Conservation (phyloP, 2,797 vertebrate species). For the Glossophaga mutica region DNA sequence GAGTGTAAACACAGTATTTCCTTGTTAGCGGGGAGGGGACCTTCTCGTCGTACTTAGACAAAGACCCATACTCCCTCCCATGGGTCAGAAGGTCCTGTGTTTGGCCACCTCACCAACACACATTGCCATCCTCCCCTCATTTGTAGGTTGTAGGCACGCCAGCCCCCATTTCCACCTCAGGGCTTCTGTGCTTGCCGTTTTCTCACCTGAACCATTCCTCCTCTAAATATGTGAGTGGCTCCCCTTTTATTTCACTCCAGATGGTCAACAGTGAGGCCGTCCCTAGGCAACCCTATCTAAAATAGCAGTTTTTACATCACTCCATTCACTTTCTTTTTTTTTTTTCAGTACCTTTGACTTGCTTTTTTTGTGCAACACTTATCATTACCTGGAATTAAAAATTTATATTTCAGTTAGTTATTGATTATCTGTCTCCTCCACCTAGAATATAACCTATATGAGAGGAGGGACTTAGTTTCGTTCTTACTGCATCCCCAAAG, state of each 20-base stretch:
- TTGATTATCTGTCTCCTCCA: constrained; percentile 3
- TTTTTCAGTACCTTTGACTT: not conserved
- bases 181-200: not conserved
- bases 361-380: constrained; percentile 7
- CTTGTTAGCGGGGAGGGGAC: not conserved
- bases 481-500: not conserved
- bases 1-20: not conserved
- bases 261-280: not conserved
- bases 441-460: not conserved
- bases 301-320: not conserved
- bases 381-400: not conserved
- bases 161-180: not conserved
- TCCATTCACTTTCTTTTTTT: not conserved
- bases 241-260: not conserved
- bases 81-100: not conserved
- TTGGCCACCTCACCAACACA: not conserved
- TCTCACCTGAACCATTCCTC: not conserved
- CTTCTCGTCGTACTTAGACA: not conserved
- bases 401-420: not conserved
- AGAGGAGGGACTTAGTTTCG: constrained; percentile 7
- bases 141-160: not conserved
- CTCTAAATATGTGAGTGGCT: not conserved
- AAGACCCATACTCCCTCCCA: not conserved
- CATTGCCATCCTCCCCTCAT: not conserved
- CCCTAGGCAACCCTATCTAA: not conserved